Evolutionary conservation across 2,797 vertebrate species (phyloP).

Genomic region (Phaenicophaeus curvirostris): DNA sequence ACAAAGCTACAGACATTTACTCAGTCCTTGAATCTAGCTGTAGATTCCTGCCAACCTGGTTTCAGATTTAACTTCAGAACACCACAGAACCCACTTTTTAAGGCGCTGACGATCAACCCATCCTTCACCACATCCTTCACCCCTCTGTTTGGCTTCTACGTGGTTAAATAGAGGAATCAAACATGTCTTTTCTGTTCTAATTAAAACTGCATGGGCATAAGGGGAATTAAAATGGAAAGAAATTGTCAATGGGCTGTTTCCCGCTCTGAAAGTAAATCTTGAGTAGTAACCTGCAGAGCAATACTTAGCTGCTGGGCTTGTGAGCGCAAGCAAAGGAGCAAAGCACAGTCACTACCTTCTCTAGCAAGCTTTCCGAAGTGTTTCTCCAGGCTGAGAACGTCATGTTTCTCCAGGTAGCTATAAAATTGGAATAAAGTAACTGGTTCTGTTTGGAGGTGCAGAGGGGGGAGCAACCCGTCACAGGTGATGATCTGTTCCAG

Average conservation of each 20-base stretch:
- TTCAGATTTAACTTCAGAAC: background rate
- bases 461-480: slow-evolving; percentile 70
- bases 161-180: accelerated
- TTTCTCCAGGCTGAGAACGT: slow-evolving; percentile 84
- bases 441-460: background rate
- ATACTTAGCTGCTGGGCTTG: background rate
- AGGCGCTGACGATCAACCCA: background rate
- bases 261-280: background rate
- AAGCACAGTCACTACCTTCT: slow-evolving; percentile 81
- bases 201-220: background rate
- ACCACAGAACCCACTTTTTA: background rate
- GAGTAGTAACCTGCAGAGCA: background rate
- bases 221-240: background rate
- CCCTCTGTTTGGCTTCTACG: background rate
- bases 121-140: background rate
- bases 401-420: slow-evolving; percentile 84
- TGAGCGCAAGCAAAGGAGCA: background rate
- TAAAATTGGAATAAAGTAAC: slow-evolving; percentile 91
- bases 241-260: background rate
- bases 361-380: slow-evolving; percentile 87
- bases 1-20: background rate
- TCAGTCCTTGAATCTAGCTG: background rate
- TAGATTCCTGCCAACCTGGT: background rate
- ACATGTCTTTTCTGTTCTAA: background rate
- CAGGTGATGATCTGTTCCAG: slow-evolving; percentile 86